Percentiles rank a stretch among this genome's conserved stretches.
These are phyloP conservation scores for Solea solea DNA, from an alignment of 2,113 vertebrate genomes.

Conservation along the genomic window DNA sequence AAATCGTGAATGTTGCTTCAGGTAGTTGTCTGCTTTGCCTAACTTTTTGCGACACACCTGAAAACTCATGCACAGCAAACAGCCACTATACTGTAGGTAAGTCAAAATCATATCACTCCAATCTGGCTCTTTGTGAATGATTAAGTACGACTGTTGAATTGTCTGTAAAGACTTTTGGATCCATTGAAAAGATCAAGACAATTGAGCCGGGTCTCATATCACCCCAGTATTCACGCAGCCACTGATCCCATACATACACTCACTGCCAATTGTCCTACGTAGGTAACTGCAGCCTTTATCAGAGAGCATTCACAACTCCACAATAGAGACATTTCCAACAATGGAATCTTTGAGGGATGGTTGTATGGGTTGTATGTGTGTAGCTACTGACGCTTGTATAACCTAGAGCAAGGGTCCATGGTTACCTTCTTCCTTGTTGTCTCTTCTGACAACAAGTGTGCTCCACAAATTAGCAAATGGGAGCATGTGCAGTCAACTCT, in stretches of 20 bases:
- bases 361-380: too few relatives aligned
- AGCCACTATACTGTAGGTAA: neutral
- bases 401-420: too few relatives aligned
- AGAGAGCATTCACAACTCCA: neutral
- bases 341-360: too few relatives aligned
- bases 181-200: constrained; percentile 33
- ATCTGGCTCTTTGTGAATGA: constrained; percentile 45
- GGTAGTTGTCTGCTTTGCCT: too few relatives aligned
- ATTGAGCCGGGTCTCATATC: constrained; percentile 35
- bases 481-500: too few relatives aligned
- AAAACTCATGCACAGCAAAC: constrained; percentile 6
- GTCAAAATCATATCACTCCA: constrained; percentile 24
- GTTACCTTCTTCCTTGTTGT: too few relatives aligned
- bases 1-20: too few relatives aligned
- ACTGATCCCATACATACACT: neutral
- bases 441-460: too few relatives aligned
- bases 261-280: neutral
- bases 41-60: neutral
- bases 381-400: too few relatives aligned
- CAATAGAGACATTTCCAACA: neutral
- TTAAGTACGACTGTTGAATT: constrained; percentile 44
- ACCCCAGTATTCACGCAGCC: constrained; percentile 27
- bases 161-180: constrained; percentile 35
- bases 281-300: constrained; percentile 13
- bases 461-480: too few relatives aligned